A percentile compares a stretch with the other conserved stretches of the same genome.
These are phyloP conservation scores for Holcopasites calliopsidis DNA, from an alignment of 1,140 invertebrate genomes.

Conservation along the genomic window DNA sequence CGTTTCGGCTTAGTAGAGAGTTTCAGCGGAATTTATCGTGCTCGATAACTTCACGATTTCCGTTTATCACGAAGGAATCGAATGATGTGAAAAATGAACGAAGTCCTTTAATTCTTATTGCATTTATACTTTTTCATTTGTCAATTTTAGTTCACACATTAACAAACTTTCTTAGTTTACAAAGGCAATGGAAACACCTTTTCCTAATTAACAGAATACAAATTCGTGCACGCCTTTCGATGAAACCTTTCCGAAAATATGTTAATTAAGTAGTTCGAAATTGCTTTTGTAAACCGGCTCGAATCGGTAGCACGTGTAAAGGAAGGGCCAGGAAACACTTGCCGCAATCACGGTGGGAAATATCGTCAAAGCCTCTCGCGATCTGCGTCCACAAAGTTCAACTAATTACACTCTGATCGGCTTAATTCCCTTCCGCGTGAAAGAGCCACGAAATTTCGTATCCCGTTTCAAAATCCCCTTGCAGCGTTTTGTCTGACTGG, in stretches of 20 bases:
- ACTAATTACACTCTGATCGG: constrained; percentile 38
- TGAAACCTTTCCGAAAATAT: no score
- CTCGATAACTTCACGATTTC: background rate
- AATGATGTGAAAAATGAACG: no score
- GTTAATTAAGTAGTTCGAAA: background rate
- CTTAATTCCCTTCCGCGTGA: constrained; percentile 28
- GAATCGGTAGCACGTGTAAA: background rate
- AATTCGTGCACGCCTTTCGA: no score
- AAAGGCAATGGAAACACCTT: no score
- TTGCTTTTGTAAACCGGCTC: background rate
- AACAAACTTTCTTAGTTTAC: no score
- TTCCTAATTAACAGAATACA: no score
- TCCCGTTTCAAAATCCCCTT: background rate
- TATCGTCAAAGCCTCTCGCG: background rate
- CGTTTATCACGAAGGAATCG: background rate
- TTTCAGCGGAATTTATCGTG: constrained; percentile 11
- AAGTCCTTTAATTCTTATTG: background rate
- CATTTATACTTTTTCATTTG: no score
- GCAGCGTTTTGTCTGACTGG: background rate
- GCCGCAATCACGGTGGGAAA: background rate
- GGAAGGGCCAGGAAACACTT: constrained; percentile 7
- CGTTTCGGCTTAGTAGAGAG: constrained; percentile 27
- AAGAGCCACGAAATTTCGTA: constrained; percentile 15
- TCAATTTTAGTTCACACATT: no score
- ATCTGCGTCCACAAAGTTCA: background rate